A percentile compares a stretch with the other conserved stretches of the same genome.
phyloP scores from a whole-genome alignment of 2,797 vertebrate genomes.

The Pristis pectinata region DNA sequence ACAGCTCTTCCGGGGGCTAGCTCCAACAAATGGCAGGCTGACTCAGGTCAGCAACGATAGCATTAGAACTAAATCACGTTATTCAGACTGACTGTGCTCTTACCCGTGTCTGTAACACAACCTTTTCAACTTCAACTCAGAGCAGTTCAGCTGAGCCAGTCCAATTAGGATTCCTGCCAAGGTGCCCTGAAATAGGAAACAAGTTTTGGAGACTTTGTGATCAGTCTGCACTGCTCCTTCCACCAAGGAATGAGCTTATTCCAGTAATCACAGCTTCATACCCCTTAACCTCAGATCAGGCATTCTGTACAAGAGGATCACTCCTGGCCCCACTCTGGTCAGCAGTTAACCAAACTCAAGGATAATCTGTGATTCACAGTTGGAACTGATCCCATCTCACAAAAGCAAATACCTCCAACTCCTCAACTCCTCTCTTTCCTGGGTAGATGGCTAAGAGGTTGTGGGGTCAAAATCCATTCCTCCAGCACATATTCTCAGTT shows the following conservation, averaged over 20 bases:
- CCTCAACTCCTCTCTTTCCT: no score
- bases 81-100: slow-evolving; percentile 38
- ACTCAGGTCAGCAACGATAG: neutral
- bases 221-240: neutral
- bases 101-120: slow-evolving; percentile 94
- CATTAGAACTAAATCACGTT: neutral
- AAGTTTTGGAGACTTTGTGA: neutral
- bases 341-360: neutral
- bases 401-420: no score
- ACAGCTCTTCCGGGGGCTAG: no score
- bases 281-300: neutral
- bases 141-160: slow-evolving; percentile 91
- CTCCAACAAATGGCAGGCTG: neutral
- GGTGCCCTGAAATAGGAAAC: slow-evolving; percentile 69
- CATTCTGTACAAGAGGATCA: neutral
- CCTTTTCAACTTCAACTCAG: slow-evolving; percentile 85
- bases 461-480: no score
- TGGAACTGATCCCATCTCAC: neutral
- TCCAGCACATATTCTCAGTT: no score
- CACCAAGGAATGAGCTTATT: neutral
- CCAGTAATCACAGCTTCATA: neutral
- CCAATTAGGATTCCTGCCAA: slow-evolving; percentile 94
- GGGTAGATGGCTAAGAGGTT: no score
- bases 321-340: neutral
- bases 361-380: neutral